Evolutionary conservation across 1,140 invertebrate species (phyloP).

Genomic region (Cherax destructor): DNA sequence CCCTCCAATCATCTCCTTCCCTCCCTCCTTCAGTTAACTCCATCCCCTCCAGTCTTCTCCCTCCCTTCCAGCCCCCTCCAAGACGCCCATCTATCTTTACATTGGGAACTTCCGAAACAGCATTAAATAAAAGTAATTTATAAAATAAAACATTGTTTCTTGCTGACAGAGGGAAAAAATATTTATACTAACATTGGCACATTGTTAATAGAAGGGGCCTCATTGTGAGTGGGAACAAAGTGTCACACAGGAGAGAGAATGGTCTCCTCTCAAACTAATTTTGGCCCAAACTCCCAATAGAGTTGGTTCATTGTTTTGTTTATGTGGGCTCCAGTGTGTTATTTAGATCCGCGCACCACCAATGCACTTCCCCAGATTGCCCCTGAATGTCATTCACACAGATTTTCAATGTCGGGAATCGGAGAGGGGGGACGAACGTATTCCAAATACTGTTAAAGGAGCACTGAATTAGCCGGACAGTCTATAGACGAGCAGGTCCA

Average conservation of each 20-base stretch:
- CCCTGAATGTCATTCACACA: constrained; percentile 31
- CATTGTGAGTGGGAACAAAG: constrained; percentile 52
- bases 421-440: too few relatives aligned
- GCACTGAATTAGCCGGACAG: background rate
- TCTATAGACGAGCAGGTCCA: too few relatives aligned
- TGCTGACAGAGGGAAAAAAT: background rate
- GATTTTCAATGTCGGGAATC: background rate
- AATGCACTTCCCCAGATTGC: constrained; percentile 43
- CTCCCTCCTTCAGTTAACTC: too few relatives aligned
- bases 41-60: too few relatives aligned
- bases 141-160: background rate
- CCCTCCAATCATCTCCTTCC: too few relatives aligned
- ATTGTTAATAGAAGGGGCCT: constrained; percentile 39
- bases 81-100: too few relatives aligned
- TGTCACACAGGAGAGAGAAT: constrained; percentile 60
- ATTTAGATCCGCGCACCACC: constrained; percentile 45
- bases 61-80: too few relatives aligned
- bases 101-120: too few relatives aligned
- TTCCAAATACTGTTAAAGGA: too few relatives aligned
- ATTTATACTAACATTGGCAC: constrained; percentile 26
- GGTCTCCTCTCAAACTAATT: constrained; percentile 66
- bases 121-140: background rate
- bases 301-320: constrained; percentile 43
- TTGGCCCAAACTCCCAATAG: constrained; percentile 55
- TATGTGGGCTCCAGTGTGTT: constrained; percentile 31